Conservation (phyloP, 2,888 invertebrate genomes). For the Brachypalpus laphriformis region DNA sequence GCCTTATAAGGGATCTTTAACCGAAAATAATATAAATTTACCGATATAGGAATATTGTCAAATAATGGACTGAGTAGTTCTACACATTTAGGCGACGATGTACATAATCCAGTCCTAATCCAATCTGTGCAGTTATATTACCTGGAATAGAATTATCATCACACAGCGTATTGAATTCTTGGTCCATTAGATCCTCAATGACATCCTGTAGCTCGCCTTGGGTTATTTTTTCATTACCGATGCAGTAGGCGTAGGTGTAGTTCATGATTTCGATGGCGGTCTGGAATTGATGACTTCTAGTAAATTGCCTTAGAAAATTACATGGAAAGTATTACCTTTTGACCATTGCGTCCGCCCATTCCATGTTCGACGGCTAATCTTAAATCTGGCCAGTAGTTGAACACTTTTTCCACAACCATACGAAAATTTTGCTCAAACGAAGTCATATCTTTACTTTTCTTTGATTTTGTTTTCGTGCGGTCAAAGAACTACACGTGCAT, state of each 20-base stretch:
- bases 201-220: slow-evolving; percentile 86
- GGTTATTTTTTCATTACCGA: slow-evolving; percentile 85
- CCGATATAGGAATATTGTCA: too few relatives aligned
- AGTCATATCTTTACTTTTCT: slow-evolving; percentile 18
- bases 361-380: slow-evolving; percentile 89
- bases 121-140: slow-evolving; percentile 75
- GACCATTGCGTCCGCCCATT: slow-evolving; percentile 88
- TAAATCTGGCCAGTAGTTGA: slow-evolving; percentile 89
- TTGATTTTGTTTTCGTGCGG: not conserved
- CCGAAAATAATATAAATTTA: too few relatives aligned
- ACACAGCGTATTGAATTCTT: slow-evolving; percentile 89
- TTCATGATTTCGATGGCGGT: slow-evolving; percentile 86
- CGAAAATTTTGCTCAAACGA: slow-evolving; percentile 82
- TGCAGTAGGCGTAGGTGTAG: slow-evolving; percentile 86
- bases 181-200: slow-evolving; percentile 88
- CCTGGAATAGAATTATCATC: slow-evolving; percentile 88
- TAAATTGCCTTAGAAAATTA: not conserved
- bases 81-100: too few relatives aligned
- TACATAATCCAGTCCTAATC: not conserved
- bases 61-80: too few relatives aligned
- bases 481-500: not conserved
- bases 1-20: too few relatives aligned
- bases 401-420: slow-evolving; percentile 86
- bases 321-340: slow-evolving; percentile 83
- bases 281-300: slow-evolving; percentile 81